A percentile compares a stretch with the other conserved stretches of the same genome.
Conservation (phyloP, 2,113 vertebrate genomes). For the Dendropsophus ebraccatus region DNA sequence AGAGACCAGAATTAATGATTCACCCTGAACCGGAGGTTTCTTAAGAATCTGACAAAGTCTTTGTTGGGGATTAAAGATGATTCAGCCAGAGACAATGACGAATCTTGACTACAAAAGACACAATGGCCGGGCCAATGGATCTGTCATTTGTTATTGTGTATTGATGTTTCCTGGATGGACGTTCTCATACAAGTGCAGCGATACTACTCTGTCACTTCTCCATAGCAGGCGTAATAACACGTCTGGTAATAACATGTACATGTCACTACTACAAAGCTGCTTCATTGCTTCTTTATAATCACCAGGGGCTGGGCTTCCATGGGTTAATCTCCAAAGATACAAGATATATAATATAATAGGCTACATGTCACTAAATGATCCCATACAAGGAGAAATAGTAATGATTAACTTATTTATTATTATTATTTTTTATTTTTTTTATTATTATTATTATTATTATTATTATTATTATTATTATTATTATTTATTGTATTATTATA, state of each 20-base stretch:
- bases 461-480: not conserved
- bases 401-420: no score
- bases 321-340: not conserved
- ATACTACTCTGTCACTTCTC: not conserved
- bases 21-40: not conserved
- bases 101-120: conserved; percentile 8
- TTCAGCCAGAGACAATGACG: conserved; percentile 16
- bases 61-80: conserved; percentile 27
- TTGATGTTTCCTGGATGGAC: conserved; percentile 27
- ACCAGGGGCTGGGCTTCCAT: not conserved
- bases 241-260: not conserved
- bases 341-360: no score
- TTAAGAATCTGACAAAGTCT: conserved; percentile 7
- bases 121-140: conserved; percentile 8
- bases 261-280: not conserved
- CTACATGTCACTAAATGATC: no score
- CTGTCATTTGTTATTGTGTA: conserved; percentile 29
- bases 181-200: not conserved
- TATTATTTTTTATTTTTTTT: not conserved
- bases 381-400: no score
- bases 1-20: conserved; percentile 13
- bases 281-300: not conserved
- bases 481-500: not conserved
- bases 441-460: not conserved
- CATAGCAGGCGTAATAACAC: not conserved